These are phyloP conservation scores for Hormiphora californensis DNA, from an alignment of 37 sponge, comb jelly and placozoan genomes.

Conservation along the genomic window DNA sequence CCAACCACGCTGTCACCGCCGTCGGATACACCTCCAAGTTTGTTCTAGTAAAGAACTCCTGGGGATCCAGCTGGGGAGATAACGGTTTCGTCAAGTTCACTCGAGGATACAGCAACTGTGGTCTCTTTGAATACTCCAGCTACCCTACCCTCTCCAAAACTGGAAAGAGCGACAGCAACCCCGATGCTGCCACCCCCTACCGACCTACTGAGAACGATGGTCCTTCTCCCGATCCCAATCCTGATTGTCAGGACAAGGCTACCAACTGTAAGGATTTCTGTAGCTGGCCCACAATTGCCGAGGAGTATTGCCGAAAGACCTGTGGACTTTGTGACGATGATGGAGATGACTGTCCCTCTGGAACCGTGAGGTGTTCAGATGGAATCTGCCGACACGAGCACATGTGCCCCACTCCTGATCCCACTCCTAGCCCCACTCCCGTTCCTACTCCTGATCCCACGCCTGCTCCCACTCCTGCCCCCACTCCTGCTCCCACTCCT, in stretches of 20 bases:
- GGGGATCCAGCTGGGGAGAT: neutral
- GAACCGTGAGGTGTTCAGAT: neutral
- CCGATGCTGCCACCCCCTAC: neutral
- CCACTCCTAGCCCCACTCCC: too few species aligned
- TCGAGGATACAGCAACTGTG: neutral
- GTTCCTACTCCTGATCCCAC: too few species aligned
- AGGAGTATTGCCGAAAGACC: neutral
- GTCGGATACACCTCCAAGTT: conserved; percentile 11
- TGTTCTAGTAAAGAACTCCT: conserved; percentile 26
- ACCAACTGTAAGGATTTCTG: neutral
- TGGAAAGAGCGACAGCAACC: neutral
- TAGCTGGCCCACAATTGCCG: neutral
- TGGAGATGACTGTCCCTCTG: conserved; percentile 1
- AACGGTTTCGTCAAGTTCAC: neutral
- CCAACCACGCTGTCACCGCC: conserved; percentile 11
- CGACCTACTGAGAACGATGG: neutral
- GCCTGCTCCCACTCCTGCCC: too few species aligned
- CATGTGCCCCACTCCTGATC: too few species aligned
- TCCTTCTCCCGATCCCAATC: neutral
- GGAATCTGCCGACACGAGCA: conserved; percentile 4
- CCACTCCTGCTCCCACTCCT: too few species aligned
- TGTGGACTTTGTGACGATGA: neutral
- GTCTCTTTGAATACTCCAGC: neutral
- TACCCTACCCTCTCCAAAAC: neutral
- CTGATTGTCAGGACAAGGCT: neutral